These are phyloP conservation scores for Myotis brandtii DNA, from an alignment of 2,113 vertebrate genomes.

Conservation along the genomic window DNA sequence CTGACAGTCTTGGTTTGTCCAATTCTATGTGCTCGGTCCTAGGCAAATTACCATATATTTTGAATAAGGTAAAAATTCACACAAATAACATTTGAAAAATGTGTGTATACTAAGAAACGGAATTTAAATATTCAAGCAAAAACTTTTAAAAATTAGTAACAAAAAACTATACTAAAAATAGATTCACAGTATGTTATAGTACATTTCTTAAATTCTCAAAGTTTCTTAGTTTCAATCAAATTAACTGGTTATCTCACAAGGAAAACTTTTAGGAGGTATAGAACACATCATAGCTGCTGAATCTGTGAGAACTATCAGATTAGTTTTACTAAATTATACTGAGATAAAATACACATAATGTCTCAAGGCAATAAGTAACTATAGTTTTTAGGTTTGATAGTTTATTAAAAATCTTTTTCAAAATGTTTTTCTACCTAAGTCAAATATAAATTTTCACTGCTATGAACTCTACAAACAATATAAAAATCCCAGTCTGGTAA, in stretches of 20 bases:
- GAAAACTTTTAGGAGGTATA: neutral
- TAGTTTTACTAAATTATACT: neutral
- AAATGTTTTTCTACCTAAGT: constrained; percentile 23
- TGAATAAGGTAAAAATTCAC: constrained; percentile 24
- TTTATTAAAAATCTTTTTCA: neutral
- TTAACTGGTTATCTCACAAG: neutral
- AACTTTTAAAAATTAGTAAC: constrained; percentile 22
- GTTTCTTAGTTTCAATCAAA: neutral
- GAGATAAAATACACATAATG: neutral
- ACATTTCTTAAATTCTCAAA: constrained; percentile 4
- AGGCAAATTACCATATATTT: constrained; percentile 34
- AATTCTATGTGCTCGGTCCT: constrained; percentile 99
- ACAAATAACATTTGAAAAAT: neutral
- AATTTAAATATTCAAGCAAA: constrained; percentile 21
- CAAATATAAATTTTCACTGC: constrained; percentile 10
- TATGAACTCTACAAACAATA: neutral
- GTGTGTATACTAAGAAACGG: neutral
- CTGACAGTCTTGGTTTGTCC: constrained; percentile 97
- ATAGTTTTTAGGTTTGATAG: neutral
- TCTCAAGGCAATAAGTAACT: neutral
- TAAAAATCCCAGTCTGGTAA: neutral
- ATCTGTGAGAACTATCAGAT: neutral
- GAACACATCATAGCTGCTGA: neutral
- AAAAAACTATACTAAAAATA: neutral
- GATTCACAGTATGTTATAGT: neutral